These are phyloP conservation scores for Volucella inflata DNA, from an alignment of 2,888 invertebrate genomes.

Conservation along the genomic window DNA sequence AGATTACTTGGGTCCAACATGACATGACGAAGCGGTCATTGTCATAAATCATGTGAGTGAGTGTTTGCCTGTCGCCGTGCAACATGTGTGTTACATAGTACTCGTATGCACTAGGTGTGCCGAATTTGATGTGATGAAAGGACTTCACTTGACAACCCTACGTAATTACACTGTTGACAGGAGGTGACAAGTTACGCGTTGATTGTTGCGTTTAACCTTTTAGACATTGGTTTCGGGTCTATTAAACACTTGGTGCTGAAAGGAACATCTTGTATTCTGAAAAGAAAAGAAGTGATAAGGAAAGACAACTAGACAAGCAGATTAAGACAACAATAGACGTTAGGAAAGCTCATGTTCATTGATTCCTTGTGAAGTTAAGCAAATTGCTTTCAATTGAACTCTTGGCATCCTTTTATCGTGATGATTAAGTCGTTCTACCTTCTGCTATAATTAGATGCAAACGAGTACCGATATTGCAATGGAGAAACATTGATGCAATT, in stretches of 20 bases:
- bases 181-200: slow-evolving; percentile 45
- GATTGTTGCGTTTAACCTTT: background rate
- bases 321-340: background rate
- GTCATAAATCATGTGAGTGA: slow-evolving; percentile 67
- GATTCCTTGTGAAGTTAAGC: slow-evolving; percentile 5
- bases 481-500: slow-evolving; percentile 25
- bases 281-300: background rate
- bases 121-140: slow-evolving; percentile 44
- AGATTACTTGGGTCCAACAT: slow-evolving; percentile 66
- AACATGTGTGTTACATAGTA: slow-evolving; percentile 49
- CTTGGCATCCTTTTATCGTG: slow-evolving; percentile 10
- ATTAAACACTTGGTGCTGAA: background rate
- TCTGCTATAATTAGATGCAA: slow-evolving; percentile 42
- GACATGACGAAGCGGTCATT: slow-evolving; percentile 67
- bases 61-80: slow-evolving; percentile 26
- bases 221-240: background rate
- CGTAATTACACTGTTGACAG: slow-evolving; percentile 57
- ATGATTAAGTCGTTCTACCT: slow-evolving; percentile 9
- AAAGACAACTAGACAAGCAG: slow-evolving; percentile 30
- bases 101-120: background rate
- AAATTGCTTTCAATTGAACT: slow-evolving; percentile 42
- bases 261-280: background rate
- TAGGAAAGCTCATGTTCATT: slow-evolving; percentile 1
- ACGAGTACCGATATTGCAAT: slow-evolving; percentile 29
- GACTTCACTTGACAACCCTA: slow-evolving; percentile 26